Evolutionary conservation across 2,797 vertebrate genomes (phyloP), one percentile per base, ranked within the genome.

Genomic region (Neosilurus hyrtlii): DNA sequence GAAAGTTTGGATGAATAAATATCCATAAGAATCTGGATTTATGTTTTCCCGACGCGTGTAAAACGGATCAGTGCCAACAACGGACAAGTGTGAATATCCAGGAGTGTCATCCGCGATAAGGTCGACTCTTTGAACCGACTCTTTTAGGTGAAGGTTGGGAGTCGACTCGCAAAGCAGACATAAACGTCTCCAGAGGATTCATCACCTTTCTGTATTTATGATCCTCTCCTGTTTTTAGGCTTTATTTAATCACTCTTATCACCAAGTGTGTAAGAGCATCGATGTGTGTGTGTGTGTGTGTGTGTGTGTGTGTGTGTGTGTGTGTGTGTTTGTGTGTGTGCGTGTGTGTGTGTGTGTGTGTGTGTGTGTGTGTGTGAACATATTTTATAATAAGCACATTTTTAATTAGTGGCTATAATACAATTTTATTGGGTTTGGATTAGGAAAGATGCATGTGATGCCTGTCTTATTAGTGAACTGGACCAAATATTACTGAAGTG

Each of bases 1-100:
- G 93, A 92, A 7, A 95, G 65, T 80, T 90, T 86, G 9, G 94
- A 95, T 0, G 86, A 56, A 88, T 92, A 94, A 9, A 89, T 85
- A 86, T 94, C 93, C 93, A 94, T 94, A 3, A 67, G 61, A 43
- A 54, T 54, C 2, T 20, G 9, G 49, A 81, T 1, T 26, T 71
- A 11, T 35, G 35, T 51, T 68, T 65, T 72, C 51, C 20, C 14
- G 20, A 26, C 18, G 18, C 56, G 70, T 65, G 26, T 35, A 62
- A 57, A 59, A 5, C 11, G 24, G 18, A 10, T 24, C 62, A 37
- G 43, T 54, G 56, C 52, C 65, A 52, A n/a, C 12, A 49, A 10
- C 26, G 67, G 49, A 37, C 6, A 73, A 8, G 18, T 9, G 16
- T 35, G 51, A 35, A 56, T n/a, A 14, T 37, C 51, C 30, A 22